These are phyloP conservation scores for Festucalex cinctus DNA, from an alignment of 2,113 vertebrate species.

Conservation along the genomic window DNA sequence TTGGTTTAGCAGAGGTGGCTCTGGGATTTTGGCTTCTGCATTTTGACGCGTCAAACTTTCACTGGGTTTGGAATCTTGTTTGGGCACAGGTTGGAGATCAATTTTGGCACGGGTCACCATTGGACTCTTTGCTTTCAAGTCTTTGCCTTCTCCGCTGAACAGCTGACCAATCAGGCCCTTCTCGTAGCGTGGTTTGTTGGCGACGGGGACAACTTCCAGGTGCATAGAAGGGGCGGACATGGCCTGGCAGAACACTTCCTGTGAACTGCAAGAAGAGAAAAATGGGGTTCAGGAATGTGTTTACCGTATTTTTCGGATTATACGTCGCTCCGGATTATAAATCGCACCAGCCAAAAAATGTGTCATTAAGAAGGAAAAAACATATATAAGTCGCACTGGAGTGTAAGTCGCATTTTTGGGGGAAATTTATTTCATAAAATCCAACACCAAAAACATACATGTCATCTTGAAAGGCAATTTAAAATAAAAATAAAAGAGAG, in stretches of 20 bases:
- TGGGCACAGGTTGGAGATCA: neutral
- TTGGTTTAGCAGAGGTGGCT: slow-evolving; percentile 2
- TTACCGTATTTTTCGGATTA: too few species aligned
- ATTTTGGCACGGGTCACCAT: slow-evolving; percentile 54
- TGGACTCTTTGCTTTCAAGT: slow-evolving; percentile 69
- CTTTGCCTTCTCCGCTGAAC: slow-evolving; percentile 57
- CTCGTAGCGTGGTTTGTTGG: slow-evolving; percentile 83
- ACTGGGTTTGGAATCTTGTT: slow-evolving; percentile 1
- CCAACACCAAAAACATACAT: too few species aligned
- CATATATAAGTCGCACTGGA: too few species aligned
- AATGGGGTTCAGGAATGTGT: neutral
- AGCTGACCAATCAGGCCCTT: slow-evolving; percentile 84
- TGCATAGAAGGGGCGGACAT: slow-evolving; percentile 74
- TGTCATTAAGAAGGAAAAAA: too few species aligned
- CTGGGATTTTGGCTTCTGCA: slow-evolving; percentile 9
- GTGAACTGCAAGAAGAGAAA: slow-evolving; percentile 72
- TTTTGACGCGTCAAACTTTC: slow-evolving; percentile 37
- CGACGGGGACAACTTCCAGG: slow-evolving; percentile 77
- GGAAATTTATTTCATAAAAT: too few species aligned
- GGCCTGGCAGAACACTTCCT: slow-evolving; percentile 89
- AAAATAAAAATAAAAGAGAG: too few species aligned
- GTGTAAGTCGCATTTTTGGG: too few species aligned
- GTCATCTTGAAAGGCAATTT: too few species aligned
- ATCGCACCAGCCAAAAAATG: too few species aligned
- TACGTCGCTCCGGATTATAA: too few species aligned